These are phyloP conservation scores for Dunckerocampus dactyliophorus DNA, from an alignment of 2,113 vertebrate species.

Conservation along the genomic window DNA sequence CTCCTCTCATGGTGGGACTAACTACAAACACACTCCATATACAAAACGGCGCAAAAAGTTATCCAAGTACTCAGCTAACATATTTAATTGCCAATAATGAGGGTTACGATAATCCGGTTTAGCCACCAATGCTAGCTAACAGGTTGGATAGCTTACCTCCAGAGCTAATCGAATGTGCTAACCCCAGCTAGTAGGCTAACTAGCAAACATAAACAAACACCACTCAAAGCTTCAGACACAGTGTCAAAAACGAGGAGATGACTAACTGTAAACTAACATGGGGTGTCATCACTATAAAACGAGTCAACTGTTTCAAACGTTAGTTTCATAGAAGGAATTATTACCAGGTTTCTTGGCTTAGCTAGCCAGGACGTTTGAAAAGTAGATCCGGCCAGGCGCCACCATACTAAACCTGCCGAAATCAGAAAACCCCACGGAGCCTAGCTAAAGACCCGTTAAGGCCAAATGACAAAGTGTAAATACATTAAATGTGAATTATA, in stretches of 20 bases:
- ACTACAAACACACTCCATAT: conserved; percentile 15
- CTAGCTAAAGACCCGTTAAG: conserved; percentile 23
- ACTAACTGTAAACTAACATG: fast-evolving
- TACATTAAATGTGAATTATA: not conserved
- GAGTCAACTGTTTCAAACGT: not conserved
- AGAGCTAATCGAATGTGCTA: conserved; percentile 8
- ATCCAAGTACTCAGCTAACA: not conserved
- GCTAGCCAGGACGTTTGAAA: conserved; percentile 58
- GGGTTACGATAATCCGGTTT: conserved; percentile 5
- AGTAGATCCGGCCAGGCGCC: conserved; percentile 68
- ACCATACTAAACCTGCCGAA: conserved; percentile 57
- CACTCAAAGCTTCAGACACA: conserved; percentile 2
- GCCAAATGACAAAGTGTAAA: conserved; percentile 6
- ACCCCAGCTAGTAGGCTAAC: conserved; percentile 38
- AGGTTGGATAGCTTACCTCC: conserved; percentile 57
- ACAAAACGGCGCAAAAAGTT: not conserved
- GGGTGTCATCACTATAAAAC: too few relatives aligned
- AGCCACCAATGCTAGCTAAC: conserved; percentile 31
- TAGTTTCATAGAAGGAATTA: conserved; percentile 8
- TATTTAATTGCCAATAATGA: not conserved
- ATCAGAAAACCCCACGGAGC: conserved; percentile 62
- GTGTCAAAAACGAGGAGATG: not conserved
- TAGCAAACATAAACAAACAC: conserved; percentile 71
- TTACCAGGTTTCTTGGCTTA: conserved; percentile 46
- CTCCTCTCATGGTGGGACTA: conserved; percentile 38